Evolutionary conservation across 2,113 vertebrate genomes (phyloP).

Genomic region (Carassius gibelio): DNA sequence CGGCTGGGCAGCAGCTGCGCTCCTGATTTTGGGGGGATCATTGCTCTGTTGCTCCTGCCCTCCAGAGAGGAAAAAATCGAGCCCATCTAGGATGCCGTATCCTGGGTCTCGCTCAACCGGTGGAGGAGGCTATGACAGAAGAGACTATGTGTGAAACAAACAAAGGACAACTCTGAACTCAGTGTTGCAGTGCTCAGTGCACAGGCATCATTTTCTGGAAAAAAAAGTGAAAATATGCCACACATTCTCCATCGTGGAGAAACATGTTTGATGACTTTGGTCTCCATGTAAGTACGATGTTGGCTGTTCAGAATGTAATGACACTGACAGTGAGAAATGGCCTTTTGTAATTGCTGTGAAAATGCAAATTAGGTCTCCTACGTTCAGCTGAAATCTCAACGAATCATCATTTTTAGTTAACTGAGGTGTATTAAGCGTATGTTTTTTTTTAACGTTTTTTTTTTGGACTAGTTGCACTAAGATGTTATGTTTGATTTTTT

Average conservation of each 20-base stretch:
- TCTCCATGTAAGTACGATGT: neutral
- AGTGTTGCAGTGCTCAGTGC: neutral
- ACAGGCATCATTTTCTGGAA: neutral
- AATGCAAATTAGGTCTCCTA: neutral
- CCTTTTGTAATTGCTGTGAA: neutral
- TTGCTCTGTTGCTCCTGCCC: constrained; percentile 78
- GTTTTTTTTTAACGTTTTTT: neutral
- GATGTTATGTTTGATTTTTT: neutral
- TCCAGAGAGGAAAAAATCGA: constrained; percentile 70
- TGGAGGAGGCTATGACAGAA: constrained; percentile 64
- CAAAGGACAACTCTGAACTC: neutral
- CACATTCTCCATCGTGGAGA: constrained; percentile 55
- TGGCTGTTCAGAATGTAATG: neutral
- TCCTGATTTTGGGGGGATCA: constrained; percentile 72
- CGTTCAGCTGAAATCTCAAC: neutral
- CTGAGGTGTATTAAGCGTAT: neutral
- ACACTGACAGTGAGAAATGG: neutral
- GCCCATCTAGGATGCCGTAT: constrained; percentile 72
- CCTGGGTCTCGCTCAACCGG: constrained; percentile 65
- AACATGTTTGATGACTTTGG: constrained; percentile 33
- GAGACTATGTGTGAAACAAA: constrained; percentile 73
- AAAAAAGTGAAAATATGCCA: constrained; percentile 29
- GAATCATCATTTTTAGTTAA: neutral
- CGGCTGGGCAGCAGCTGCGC: constrained; percentile 72
- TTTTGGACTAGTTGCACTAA: constrained; percentile 15